Conservation (phyloP, 2,113 vertebrate genomes). For the Seriola aureovittata region DNA sequence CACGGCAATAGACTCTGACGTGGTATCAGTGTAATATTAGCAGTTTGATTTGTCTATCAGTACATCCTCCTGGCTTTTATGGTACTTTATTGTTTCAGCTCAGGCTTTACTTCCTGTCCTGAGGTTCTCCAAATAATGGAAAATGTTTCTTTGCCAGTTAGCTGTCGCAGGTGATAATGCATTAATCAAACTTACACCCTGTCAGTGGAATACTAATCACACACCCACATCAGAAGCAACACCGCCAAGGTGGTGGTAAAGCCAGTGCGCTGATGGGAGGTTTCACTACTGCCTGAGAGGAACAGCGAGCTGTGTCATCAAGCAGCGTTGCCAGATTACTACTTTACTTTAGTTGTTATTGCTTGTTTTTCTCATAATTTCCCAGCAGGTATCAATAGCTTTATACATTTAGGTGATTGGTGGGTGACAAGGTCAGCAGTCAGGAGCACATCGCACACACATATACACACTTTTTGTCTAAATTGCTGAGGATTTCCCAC, state of each 20-base stretch:
- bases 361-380: not conserved
- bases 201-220: constrained; percentile 33
- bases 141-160: constrained; percentile 42
- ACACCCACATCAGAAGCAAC: not conserved
- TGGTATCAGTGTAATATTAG: constrained; percentile 35
- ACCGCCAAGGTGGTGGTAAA: not conserved
- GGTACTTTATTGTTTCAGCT: constrained; percentile 32
- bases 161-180: constrained; percentile 43
- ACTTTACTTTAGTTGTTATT: not conserved
- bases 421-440: not conserved
- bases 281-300: constrained; percentile 9
- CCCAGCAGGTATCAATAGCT: not conserved
- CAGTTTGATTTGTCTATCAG: constrained; percentile 20
- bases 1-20: not conserved
- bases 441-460: not conserved
- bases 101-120: constrained; percentile 35
- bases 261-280: not conserved
- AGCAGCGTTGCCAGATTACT: not conserved
- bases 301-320: not conserved
- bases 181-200: constrained; percentile 22
- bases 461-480: constrained; percentile 14
- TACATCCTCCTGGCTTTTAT: constrained; percentile 25
- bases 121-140: constrained; percentile 26
- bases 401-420: not conserved
- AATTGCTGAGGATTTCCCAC: constrained; percentile 26